Base-by-base conservation (phyloP, 2,113 vertebrate species). In the Ochotona princeps region DNA sequence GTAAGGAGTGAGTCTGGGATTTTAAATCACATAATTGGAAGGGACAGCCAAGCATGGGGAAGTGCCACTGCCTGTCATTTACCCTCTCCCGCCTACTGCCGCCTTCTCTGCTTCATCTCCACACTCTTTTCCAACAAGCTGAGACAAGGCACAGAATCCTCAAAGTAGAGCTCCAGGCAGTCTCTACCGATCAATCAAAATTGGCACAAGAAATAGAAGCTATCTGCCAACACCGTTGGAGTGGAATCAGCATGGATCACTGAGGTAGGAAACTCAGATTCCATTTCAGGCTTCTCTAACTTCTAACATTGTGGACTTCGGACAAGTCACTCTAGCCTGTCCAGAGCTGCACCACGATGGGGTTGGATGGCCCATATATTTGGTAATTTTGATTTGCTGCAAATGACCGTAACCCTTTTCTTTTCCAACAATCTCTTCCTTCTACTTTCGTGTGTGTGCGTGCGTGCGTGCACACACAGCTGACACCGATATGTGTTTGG, bases 101-200 rank as follows among this genome's bases (percentile, higher is more conserved):
- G 63, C 35, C 63, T 83, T 94, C 84, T 85, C 92, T 6, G 92
- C 90, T 91, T 89, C 72, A 95, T 86, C 90, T 88, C 76, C 78
- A 61, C 0, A 5, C 20, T 94, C 83, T 81, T 87, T 93, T 70
- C 84, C 94, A 95, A 94, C 95, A 95, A 90, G 96, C 82, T 91
- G 44, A 91, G 93, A 93, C 95, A 93, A 94, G 84, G 78, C 73
- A 79, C 67, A 79, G 90, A 91, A 83, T 82, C 87, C 93, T 94
- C 91, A 92, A 95, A 96, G 93, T 49, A 8, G 63, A 92, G 93
- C 95, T 95, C 81, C 78, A 74, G 96, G 95, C 83, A 61, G 87
- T 91, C 96, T 94, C 87, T 78, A 87, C 92, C 94, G 75, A 96
- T 96, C 96, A 95, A 93, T 97, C 94, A 95, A 95, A 97, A 94